These are phyloP conservation scores for Poecilia wingei DNA, from an alignment of 2,797 vertebrate genomes.

Conservation along the genomic window DNA sequence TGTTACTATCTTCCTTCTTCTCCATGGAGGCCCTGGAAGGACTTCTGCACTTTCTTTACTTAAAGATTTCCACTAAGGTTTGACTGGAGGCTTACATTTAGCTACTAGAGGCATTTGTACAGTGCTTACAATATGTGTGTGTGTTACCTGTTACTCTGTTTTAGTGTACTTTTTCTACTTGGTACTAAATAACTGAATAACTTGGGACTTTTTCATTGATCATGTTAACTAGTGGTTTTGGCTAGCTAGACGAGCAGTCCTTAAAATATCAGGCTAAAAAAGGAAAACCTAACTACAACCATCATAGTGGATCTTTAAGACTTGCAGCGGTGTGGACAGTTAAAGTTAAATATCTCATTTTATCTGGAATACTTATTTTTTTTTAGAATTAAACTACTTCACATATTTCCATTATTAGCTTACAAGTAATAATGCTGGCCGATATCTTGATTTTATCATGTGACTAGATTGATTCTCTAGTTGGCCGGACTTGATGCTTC, in stretches of 20 bases:
- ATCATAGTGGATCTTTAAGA: neutral
- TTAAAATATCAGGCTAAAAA: neutral
- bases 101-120: neutral
- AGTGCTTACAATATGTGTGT: neutral
- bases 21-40: neutral
- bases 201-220: neutral
- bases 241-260: neutral
- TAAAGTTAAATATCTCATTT: neutral
- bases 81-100: neutral
- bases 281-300: neutral
- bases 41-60: neutral
- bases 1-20: neutral
- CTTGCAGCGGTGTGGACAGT: neutral
- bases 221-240: neutral
- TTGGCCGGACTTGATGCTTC: neutral
- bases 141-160: neutral
- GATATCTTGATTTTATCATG: neutral
- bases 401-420: neutral
- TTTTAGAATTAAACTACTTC: neutral
- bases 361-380: neutral
- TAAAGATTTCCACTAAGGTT: neutral
- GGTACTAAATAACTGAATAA: neutral
- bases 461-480: neutral
- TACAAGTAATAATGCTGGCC: neutral
- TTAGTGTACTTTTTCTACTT: too few species aligned